These are phyloP conservation scores for Ephestia elutella DNA, from an alignment of 1,140 invertebrate species.

Conservation along the genomic window DNA sequence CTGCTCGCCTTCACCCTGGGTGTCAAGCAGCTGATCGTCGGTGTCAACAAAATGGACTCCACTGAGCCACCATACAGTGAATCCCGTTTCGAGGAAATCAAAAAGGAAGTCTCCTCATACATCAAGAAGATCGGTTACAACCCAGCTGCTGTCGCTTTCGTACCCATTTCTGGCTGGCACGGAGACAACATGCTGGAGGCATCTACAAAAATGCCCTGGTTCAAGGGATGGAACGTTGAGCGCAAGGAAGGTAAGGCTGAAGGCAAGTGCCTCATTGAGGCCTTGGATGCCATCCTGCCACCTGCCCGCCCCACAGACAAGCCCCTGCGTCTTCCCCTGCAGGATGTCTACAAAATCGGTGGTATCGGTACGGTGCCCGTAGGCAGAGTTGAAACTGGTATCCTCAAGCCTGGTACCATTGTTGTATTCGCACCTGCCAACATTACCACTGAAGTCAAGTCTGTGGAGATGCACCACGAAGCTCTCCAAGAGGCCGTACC, in stretches of 20 bases:
- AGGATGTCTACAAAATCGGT: slow-evolving; percentile 99
- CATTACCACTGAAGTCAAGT: slow-evolving; percentile 96
- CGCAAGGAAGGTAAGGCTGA: slow-evolving; percentile 89
- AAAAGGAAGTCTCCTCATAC: slow-evolving; percentile 92
- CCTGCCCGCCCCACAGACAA: slow-evolving; percentile 91
- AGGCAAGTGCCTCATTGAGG: slow-evolving; percentile 91
- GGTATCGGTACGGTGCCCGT: slow-evolving; percentile 99
- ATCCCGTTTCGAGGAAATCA: slow-evolving; percentile 91
- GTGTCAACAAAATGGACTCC: slow-evolving; percentile 97
- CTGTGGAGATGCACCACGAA: slow-evolving; percentile 97
- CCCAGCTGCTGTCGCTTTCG: slow-evolving; percentile 91
- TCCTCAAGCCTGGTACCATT: slow-evolving; percentile 94
- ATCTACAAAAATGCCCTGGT: slow-evolving; percentile 91
- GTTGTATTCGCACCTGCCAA: slow-evolving; percentile 92
- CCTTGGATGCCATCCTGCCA: slow-evolving; percentile 91
- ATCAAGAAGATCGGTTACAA: slow-evolving; percentile 98
- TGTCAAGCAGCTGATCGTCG: slow-evolving; percentile 95
- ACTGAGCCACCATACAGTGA: slow-evolving; percentile 93
- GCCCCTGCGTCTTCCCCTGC: slow-evolving; percentile 91
- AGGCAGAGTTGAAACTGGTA: slow-evolving; percentile 96
- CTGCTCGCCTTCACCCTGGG: slow-evolving; percentile 94
- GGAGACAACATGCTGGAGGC: slow-evolving; percentile 94
- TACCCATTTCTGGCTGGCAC: slow-evolving; percentile 96
- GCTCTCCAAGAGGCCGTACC: slow-evolving; percentile 89
- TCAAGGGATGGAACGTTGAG: slow-evolving; percentile 92